Evolutionary conservation across 2,888 invertebrate genomes (phyloP), one percentile per base, ranked within the genome.

Genomic region (Mongoloraphidia duomilia): DNA sequence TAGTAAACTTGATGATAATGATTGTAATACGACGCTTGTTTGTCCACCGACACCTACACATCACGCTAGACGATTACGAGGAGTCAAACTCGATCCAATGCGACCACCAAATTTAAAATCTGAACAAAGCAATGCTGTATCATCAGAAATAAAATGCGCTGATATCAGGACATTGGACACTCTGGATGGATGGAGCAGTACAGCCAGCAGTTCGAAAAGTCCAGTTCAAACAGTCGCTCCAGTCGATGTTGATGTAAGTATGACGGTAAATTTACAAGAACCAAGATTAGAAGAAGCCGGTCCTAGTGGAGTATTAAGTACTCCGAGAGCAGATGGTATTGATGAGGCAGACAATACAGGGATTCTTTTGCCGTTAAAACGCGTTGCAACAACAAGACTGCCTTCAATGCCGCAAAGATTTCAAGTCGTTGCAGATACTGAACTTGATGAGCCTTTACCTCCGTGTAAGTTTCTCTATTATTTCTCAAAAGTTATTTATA

Each of bases 41-140:
- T 89, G 89, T 61, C 89, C 89, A 3, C 90, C 90, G 1, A 90
- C 90, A 0, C 90, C 90, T 0, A 90, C 89, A 0, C 90, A 90
- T 65, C 88, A 87, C 61, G 84, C 87, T 1, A 72, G 84, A 40
- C 75, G 81, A 43, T 73, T 79, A 8, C 72, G 80, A 53, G 77
- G 76, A 47, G 51, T 58, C 5, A 55, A 57, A 33, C 64, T 63
- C 41, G 61, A 58, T 33, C 56, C 68, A 42, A 56, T 58, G 52
- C 59, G 63, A 49, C 70, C 70, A 35, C 73, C 77, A 0, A 74
- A 71, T 45, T 62, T 79, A 34, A 75, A 76, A 51, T 74, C 74
- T 0, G 56, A 56, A 34, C 47, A 47, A 12, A 74, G 75, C 56
- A 68, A 72, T 34, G 54, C 61, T n/a, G 55, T 60, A 13, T 58